A percentile compares a stretch with the other conserved stretches of the same genome.
Evolutionary conservation across 2,113 vertebrate genomes (phyloP).

Genomic region (Spea bombifrons): DNA sequence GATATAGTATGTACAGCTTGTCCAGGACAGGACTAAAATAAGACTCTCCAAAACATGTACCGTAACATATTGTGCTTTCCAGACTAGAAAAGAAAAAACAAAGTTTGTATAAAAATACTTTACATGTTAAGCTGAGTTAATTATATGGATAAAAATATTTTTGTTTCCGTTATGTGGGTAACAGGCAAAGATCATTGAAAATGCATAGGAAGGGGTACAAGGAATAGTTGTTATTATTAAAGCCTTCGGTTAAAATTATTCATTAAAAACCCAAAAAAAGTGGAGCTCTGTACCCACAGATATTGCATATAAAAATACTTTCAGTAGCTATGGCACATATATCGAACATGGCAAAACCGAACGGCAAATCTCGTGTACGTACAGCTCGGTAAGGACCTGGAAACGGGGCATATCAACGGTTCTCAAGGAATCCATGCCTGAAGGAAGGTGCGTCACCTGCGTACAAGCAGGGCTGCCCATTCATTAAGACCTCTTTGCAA

Average conservation of each 20-base stretch:
- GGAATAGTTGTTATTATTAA: constrained; percentile 61
- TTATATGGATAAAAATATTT: constrained; percentile 91
- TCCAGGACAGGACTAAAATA: constrained; percentile 67
- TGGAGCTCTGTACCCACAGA: constrained; percentile 61
- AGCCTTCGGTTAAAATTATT: constrained; percentile 63
- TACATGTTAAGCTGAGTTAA: constrained; percentile 90
- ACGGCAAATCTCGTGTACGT: neutral
- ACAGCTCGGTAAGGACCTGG: neutral
- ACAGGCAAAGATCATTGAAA: constrained; percentile 67
- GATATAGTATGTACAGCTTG: constrained; percentile 59
- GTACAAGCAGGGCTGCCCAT: neutral
- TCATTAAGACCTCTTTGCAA: no score
- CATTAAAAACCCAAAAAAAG: constrained; percentile 55
- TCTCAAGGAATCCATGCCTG: neutral
- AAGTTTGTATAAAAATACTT: constrained; percentile 91
- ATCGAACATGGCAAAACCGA: neutral
- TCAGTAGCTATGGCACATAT: constrained; percentile 51
- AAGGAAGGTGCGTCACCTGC: neutral
- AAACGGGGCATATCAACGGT: neutral
- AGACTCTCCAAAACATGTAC: constrained; percentile 59
- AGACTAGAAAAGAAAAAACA: constrained; percentile 75
- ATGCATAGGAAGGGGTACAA: constrained; percentile 80
- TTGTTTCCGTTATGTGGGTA: constrained; percentile 63
- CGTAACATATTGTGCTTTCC: constrained; percentile 73
- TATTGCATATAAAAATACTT: constrained; percentile 76